Conservation (phyloP, 2,113 vertebrate species). For the Heterotis niloticus region DNA sequence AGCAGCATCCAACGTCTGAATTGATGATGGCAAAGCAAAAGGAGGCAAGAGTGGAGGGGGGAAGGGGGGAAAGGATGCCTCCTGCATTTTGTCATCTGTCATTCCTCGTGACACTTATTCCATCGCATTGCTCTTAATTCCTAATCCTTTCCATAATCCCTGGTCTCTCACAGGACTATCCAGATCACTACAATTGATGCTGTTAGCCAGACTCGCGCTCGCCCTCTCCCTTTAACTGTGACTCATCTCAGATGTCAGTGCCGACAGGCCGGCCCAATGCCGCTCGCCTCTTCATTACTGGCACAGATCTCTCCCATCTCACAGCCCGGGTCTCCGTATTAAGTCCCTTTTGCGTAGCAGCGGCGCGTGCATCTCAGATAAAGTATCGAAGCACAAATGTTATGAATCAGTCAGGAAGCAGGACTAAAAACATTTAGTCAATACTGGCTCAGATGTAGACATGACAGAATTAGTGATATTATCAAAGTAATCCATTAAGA, state of each 20-base stretch:
- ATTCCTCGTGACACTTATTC: conserved; percentile 34
- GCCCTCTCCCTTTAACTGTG: neutral
- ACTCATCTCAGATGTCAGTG: neutral
- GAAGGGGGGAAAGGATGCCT: conserved; percentile 23
- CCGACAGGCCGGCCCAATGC: neutral
- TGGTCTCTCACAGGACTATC: conserved; percentile 27
- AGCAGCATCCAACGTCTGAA: neutral
- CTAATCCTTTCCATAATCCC: conserved; percentile 62
- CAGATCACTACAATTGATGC: conserved; percentile 26
- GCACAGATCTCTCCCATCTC: neutral
- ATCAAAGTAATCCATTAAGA: neutral
- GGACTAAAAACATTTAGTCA: neutral
- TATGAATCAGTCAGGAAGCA: neutral
- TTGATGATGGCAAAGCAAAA: neutral
- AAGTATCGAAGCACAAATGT: neutral
- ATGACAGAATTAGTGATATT: neutral
- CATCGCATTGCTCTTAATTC: conserved; percentile 57
- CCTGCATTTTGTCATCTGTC: conserved; percentile 50
- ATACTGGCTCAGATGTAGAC: neutral
- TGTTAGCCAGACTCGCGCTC: conserved; percentile 19
- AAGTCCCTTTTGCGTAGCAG: too few species aligned
- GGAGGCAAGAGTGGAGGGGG: conserved; percentile 2
- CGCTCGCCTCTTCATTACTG: neutral
- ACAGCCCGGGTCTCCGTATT: neutral
- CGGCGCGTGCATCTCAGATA: neutral